These are phyloP conservation scores for Ovis aries DNA, from an alignment of 2,113 vertebrate genomes.

Conservation along the genomic window ARS-UI_Ramb_v3.0 NC_056060.1:14701001-14701500, in stretches of 20 bases:
- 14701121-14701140: not conserved
- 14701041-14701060: not conserved
- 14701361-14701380: not conserved
- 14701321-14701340: not conserved
- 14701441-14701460: not conserved
- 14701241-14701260: not conserved
- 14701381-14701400: not conserved
- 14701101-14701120: not conserved
- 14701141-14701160: not conserved
- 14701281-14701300: not conserved
- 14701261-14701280: not conserved
- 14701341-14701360: not conserved
- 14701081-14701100: not conserved
- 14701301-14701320: not conserved
- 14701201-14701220: not conserved
- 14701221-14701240: not conserved
- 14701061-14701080: not conserved
- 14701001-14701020: not conserved
- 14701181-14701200: not conserved
- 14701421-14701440: not conserved
- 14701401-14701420: not conserved
- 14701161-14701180: not conserved
- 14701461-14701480: too few species aligned
- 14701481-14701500: too few species aligned
- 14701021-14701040: not conserved